A percentile compares a stretch with the other conserved stretches of the same genome.
These are phyloP conservation scores for Zeus faber DNA, from an alignment of 2,113 vertebrate genomes.

Conservation along the genomic window DNA sequence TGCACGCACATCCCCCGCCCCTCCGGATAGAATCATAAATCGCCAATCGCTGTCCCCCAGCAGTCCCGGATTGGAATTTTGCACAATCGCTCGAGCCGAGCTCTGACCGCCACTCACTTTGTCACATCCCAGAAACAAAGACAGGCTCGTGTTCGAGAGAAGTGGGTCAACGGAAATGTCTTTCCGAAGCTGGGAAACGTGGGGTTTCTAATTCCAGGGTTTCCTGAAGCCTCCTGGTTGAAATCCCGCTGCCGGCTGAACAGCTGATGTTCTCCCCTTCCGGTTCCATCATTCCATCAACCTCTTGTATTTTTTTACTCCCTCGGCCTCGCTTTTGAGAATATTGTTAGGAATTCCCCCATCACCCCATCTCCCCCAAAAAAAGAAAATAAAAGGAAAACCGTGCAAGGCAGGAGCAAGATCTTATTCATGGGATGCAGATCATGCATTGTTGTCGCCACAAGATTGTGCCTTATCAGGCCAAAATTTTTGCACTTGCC, in stretches of 20 bases:
- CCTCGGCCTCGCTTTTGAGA: no score
- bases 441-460: constrained; percentile 25
- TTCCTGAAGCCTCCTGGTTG: constrained; percentile 31
- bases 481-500: constrained; percentile 17
- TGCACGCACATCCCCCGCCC: no score
- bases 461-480: no score
- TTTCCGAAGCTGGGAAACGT: constrained; percentile 28
- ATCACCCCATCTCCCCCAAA: no score
- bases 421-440: constrained; percentile 24
- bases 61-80: no score
- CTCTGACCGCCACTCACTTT: no score
- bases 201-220: constrained; percentile 50
- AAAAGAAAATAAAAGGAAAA: not conserved
- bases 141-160: no score
- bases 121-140: no score
- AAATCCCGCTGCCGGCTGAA: constrained; percentile 52
- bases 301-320: constrained; percentile 30
- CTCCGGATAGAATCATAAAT: no score
- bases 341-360: constrained; percentile 20
- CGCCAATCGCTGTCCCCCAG: no score
- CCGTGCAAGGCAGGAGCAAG: constrained; percentile 11
- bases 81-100: no score
- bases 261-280: constrained; percentile 56
- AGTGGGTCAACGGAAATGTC: constrained; percentile 33
- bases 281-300: constrained; percentile 40